Conservation (phyloP, 1,140 invertebrate genomes). For the Argopecten irradians region DNA sequence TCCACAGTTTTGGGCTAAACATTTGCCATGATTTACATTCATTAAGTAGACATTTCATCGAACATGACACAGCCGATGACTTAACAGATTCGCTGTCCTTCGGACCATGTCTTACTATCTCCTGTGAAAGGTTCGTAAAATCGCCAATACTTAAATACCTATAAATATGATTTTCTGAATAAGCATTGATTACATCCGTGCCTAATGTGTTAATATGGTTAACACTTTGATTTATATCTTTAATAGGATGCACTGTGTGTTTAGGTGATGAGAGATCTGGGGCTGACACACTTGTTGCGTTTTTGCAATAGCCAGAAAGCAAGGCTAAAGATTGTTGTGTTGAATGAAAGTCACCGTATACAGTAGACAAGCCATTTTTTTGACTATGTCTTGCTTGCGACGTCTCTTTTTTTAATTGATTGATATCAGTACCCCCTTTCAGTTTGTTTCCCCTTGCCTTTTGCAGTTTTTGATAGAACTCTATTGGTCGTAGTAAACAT, state of each 20-base stretch:
- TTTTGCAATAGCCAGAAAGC: not conserved
- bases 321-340: not conserved
- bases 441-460: not conserved
- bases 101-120: not conserved
- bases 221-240: not conserved
- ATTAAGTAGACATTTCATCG: not conserved
- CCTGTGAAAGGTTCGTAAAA: not conserved
- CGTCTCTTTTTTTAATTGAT: not conserved
- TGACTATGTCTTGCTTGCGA: not conserved
- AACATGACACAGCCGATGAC: not conserved
- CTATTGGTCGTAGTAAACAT: conserved; percentile 42
- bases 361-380: not conserved
- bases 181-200: not conserved
- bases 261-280: not conserved
- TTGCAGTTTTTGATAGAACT: not conserved
- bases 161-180: not conserved
- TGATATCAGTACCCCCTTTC: not conserved
- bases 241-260: not conserved
- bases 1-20: not conserved
- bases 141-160: not conserved
- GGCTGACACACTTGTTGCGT: not conserved
- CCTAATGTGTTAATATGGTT: not conserved
- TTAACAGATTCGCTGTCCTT: not conserved
- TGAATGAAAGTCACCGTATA: not conserved
- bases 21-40: not conserved